Evolutionary conservation across 2,888 invertebrate genomes (phyloP).

Genomic region (Rhingia rostrata): DNA sequence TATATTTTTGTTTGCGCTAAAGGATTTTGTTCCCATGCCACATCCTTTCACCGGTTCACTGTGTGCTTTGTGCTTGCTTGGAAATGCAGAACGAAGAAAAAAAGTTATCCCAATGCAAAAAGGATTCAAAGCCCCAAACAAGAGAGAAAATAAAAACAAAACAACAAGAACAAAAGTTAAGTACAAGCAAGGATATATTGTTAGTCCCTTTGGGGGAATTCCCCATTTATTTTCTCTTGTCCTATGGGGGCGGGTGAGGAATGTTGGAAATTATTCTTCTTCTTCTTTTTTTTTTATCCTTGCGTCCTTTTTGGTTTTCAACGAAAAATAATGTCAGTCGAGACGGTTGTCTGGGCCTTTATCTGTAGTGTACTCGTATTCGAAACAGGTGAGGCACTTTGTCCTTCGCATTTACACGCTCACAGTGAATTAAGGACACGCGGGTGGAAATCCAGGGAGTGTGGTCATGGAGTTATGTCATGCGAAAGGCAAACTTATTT

Average conservation of each 20-base stretch:
- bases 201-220: conserved; percentile 53
- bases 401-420: conserved; percentile 8
- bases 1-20: neutral
- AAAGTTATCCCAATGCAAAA: conserved; percentile 30
- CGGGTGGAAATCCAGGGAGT: neutral
- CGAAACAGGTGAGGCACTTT: conserved; percentile 24
- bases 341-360: conserved; percentile 23
- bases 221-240: conserved; percentile 42
- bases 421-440: neutral
- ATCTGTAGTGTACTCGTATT: conserved; percentile 5
- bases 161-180: conserved; percentile 21
- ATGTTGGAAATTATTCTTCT: conserved; percentile 1
- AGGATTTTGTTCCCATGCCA: conserved; percentile 20
- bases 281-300: neutral
- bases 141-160: conserved; percentile 27
- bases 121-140: conserved; percentile 23
- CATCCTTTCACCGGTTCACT: neutral
- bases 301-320: neutral
- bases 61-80: conserved; percentile 11
- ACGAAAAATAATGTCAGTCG: conserved; percentile 16
- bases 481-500: conserved; percentile 56
- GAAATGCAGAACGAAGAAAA: neutral
- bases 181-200: conserved; percentile 55
- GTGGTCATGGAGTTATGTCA: conserved; percentile 18
- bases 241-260: conserved; percentile 10